These are phyloP conservation scores for Diplosoma virens DNA, from an alignment of 23 tunicate genomes.

Conservation along the genomic window DNA sequence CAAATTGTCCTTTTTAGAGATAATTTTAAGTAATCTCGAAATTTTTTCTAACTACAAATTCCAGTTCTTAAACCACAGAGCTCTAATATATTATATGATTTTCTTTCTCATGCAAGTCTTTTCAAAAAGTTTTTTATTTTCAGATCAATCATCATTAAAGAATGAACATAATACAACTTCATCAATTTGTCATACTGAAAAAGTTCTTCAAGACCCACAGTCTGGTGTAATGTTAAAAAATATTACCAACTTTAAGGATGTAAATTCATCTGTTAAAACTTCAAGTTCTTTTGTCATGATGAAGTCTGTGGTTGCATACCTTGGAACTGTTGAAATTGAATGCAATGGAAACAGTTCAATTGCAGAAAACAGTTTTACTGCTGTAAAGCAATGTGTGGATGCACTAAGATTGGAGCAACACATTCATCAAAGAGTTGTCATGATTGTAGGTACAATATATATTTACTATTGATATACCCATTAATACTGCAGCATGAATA, in stretches of 20 bases:
- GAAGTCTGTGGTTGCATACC: constrained; percentile 70
- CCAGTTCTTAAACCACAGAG: no score
- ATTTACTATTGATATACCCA: no score
- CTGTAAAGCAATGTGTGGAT: constrained; percentile 48
- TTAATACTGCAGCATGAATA: no score
- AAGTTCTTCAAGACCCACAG: constrained; percentile 57
- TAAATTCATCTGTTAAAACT: constrained; percentile 69
- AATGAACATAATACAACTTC: no score
- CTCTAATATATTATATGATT: no score
- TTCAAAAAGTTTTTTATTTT: neutral
- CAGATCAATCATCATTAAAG: no score
- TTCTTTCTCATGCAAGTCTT: no score
- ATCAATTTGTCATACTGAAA: constrained; percentile 45
- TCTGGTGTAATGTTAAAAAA: constrained; percentile 62
- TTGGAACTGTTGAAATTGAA: constrained; percentile 57
- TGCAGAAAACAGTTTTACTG: constrained; percentile 35
- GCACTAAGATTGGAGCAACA: constrained; percentile 72
- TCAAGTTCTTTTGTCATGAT: constrained; percentile 37
- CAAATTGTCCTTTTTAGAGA: no score
- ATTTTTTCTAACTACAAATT: no score
- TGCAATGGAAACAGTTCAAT: neutral
- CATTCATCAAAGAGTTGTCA: constrained; percentile 71
- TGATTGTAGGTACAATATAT: constrained; percentile 37
- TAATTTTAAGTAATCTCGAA: no score
- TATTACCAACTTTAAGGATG: constrained; percentile 36